A percentile compares a stretch with the other conserved stretches of the same genome.
Conservation (phyloP, 2,797 vertebrate species). For the Enteromius fasciolatus region DNA sequence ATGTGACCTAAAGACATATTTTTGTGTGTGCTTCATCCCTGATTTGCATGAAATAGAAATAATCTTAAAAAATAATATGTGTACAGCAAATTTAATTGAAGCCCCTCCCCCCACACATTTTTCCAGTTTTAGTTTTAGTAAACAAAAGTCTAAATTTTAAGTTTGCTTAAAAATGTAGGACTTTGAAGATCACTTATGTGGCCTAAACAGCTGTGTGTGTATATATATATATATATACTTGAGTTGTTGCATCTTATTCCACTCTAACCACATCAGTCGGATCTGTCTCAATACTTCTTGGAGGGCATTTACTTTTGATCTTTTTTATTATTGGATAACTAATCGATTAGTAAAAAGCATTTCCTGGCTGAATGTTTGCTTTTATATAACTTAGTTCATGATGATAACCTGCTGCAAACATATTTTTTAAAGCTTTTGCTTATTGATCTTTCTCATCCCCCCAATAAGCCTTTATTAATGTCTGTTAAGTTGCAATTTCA, state of each 20-base stretch:
- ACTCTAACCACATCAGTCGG: background rate
- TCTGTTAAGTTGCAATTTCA: background rate
- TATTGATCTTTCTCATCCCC: constrained; percentile 33
- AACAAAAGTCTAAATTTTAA: background rate
- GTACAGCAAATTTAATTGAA: background rate
- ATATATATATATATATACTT: too few species aligned
- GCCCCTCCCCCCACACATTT: background rate
- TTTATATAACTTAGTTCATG: background rate
- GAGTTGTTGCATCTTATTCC: background rate
- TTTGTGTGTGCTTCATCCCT: background rate
- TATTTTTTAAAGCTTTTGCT: background rate
- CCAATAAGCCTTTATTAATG: constrained; percentile 18
- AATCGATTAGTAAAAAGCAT: background rate
- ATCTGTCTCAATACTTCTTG: background rate
- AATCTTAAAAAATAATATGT: background rate
- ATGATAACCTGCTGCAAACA: constrained; percentile 31
- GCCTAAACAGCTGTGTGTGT: background rate
- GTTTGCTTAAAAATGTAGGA: background rate
- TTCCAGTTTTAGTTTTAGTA: background rate
- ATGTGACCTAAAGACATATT: background rate
- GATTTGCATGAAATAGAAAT: background rate
- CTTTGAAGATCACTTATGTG: background rate
- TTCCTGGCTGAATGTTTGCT: background rate
- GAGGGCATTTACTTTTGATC: background rate
- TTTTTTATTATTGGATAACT: background rate